These are phyloP conservation scores for Lycorma delicatula DNA, from an alignment of 1,140 invertebrate genomes.

Conservation along the genomic window DNA sequence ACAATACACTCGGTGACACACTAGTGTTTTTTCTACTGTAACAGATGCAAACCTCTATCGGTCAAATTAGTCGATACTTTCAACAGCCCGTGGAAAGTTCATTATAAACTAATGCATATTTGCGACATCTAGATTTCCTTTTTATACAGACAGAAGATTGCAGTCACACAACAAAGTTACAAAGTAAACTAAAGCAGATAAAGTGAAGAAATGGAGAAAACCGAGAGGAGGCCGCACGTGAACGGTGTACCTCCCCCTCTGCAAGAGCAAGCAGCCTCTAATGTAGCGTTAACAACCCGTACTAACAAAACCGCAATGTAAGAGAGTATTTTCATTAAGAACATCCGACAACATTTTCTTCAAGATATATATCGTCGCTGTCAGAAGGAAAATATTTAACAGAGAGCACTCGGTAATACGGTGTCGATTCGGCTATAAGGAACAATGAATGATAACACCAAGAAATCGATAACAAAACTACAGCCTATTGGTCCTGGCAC, in stretches of 20 bases:
- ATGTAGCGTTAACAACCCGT: constrained; percentile 24
- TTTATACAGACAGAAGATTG: constrained; percentile 29
- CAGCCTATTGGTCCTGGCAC: constrained; percentile 16
- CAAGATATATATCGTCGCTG: constrained; percentile 2
- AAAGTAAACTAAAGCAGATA: constrained; percentile 25
- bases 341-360: constrained; percentile 22
- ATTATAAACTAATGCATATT: constrained; percentile 16
- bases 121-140: constrained; percentile 18
- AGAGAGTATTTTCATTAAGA: constrained; percentile 13
- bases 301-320: constrained; percentile 22
- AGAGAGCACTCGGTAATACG: constrained; percentile 16
- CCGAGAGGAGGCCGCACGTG: too few relatives aligned
- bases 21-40: constrained; percentile 22
- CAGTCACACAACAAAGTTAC: constrained; percentile 25
- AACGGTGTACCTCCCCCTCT: constrained; percentile 4
- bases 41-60: constrained; percentile 27
- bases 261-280: constrained; percentile 20
- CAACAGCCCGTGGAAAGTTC: constrained; percentile 32
- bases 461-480: constrained; percentile 27
- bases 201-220: constrained; percentile 8
- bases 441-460: constrained; percentile 24
- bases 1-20: constrained; percentile 25
- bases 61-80: constrained; percentile 26
- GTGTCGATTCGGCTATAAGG: constrained; percentile 22
- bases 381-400: constrained; percentile 6